Percentiles rank a stretch among this genome's conserved stretches.
These are phyloP conservation scores for Conus betulinus DNA, from an alignment of 1,140 invertebrate species.

Conservation along the genomic window DNA sequence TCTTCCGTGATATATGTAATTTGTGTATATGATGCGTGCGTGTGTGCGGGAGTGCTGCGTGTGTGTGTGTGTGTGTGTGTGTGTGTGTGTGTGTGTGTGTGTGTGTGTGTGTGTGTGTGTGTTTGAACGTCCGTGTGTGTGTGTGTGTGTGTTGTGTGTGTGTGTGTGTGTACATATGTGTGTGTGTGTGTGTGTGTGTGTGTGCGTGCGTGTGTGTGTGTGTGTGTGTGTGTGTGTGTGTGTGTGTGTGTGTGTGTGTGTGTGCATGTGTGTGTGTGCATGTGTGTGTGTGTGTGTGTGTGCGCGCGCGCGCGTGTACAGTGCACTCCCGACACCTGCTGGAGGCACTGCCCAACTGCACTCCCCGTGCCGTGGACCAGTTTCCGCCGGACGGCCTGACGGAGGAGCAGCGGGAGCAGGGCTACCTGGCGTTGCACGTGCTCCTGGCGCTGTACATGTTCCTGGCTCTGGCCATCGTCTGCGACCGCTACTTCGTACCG, in stretches of 20 bases:
- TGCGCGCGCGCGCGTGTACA: slow-evolving; percentile 23
- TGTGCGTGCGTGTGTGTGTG: not conserved
- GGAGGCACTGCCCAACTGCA: slow-evolving; percentile 73
- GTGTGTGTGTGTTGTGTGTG: slow-evolving; percentile 9
- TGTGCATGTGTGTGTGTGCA: not conserved
- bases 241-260: not conserved
- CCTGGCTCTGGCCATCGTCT: slow-evolving; percentile 69
- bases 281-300: not conserved
- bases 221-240: not conserved
- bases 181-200: slow-evolving; percentile 7
- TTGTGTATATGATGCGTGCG: too few relatives aligned
- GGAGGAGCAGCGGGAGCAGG: slow-evolving; percentile 64
- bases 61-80: too few relatives aligned
- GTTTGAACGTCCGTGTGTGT: not conserved
- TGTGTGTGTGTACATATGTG: not conserved
- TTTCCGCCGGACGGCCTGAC: slow-evolving; percentile 73
- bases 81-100: too few relatives aligned
- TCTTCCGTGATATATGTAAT: too few relatives aligned
- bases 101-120: too few relatives aligned
- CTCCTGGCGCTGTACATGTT: slow-evolving; percentile 68
- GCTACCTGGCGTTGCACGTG: slow-evolving; percentile 66
- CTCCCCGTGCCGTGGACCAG: slow-evolving; percentile 72
- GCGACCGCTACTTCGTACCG: slow-evolving; percentile 75
- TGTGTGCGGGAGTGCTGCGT: too few relatives aligned
- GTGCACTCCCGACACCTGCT: slow-evolving; percentile 54